Evolutionary conservation across 2,888 invertebrate species (phyloP), one percentile per base, ranked within the genome.

Genomic region (Drosophila peninsularis): DNA sequence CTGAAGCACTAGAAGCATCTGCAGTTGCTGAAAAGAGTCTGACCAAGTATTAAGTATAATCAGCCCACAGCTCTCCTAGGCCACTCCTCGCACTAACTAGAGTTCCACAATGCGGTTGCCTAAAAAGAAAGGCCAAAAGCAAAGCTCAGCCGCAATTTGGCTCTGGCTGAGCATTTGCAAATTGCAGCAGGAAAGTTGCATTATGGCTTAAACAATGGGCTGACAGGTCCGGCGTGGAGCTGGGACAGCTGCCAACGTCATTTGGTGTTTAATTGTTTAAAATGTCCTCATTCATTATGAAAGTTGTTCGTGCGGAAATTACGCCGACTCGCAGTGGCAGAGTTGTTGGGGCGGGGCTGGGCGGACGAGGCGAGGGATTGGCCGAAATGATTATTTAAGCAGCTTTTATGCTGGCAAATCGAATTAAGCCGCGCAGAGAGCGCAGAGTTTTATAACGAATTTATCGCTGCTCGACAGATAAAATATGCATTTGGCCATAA

Each of bases 211-310:
- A 45, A 58, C 50, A 52, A 63, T 32, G 19, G 42, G 21, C 32
- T 13, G 37, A 6, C 54, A 11, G 11, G 50, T n/a, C 45, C 24
- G 2, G 21, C 11, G 27, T 5, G 24, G 24, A 41, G 13, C 52
- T 56, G 21, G 66, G 53, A 44, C 75, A 70, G 50, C 62, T 73
- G 70, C 27, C 73, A 69, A 39, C 71, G 47, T 70, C 63, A 73
- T 63, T 74, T 71, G 58, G 36, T 37, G 36, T 57, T 67, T 73
- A 62, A 75, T 73, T 78, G 60, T 60, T 67, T 50, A 47, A 72
- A 78, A 47, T 34, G 56, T 32, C 57, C 21, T 45, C 74, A 42
- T 61, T 74, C 74, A 76, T 58, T 76, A 58, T 54, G 61, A 61
- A 71, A 64, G 30, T 61, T 63, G 44, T 44, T 58, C 49, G 9